A percentile compares a stretch with the other conserved stretches of the same genome.
Evolutionary conservation across 2,113 vertebrate species (phyloP).

Genomic region (Mustela lutreola): DNA sequence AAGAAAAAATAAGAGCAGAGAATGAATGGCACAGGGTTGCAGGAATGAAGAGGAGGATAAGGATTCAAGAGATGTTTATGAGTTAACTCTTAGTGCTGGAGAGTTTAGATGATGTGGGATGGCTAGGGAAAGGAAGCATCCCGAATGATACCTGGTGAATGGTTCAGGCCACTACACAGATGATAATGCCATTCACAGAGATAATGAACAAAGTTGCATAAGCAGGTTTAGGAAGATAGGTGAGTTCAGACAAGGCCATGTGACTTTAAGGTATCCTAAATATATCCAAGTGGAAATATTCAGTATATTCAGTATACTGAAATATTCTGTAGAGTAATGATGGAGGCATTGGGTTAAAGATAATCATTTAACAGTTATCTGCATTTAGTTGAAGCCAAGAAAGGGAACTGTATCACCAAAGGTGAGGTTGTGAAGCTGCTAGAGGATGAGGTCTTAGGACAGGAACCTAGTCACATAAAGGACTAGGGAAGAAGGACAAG

Average conservation of each 20-base stretch:
- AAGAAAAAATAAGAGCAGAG: neutral
- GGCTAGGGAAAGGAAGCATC: neutral
- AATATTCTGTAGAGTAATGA: neutral
- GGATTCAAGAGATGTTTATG: neutral
- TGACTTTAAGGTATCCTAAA: neutral
- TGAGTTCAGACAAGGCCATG: neutral
- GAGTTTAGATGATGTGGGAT: too few relatives aligned
- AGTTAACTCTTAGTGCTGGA: neutral
- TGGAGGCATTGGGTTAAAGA: neutral
- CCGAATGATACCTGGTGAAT: neutral
- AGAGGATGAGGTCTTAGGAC: neutral
- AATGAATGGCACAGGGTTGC: neutral
- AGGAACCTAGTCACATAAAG: neutral
- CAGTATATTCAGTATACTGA: neutral
- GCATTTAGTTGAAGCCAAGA: slow-evolving; percentile 31
- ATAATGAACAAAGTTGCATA: neutral
- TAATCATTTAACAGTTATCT: neutral
- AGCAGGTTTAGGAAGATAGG: neutral
- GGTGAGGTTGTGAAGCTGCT: neutral
- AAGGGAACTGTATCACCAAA: neutral
- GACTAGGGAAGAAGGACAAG: neutral
- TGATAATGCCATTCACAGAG: neutral
- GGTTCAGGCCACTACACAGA: neutral
- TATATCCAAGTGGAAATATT: neutral
- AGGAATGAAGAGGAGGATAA: neutral